phyloP scores from a whole-genome alignment of 1,140 invertebrate genomes.

The Euglossa dilemma region DNA sequence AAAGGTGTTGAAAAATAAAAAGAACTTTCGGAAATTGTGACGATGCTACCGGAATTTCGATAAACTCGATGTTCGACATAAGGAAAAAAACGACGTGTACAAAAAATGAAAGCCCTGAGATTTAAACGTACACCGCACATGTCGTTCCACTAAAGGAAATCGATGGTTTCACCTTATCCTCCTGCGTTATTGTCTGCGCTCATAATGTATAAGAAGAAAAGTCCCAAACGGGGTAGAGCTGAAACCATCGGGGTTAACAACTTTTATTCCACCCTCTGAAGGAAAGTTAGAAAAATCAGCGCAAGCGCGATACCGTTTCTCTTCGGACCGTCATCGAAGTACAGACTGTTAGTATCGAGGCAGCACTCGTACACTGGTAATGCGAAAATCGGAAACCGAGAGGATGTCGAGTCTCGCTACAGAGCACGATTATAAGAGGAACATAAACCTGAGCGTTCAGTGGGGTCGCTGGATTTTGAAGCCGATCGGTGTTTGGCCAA shows the following conservation, averaged over 20 bases:
- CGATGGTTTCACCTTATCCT: not conserved
- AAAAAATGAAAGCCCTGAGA: no score
- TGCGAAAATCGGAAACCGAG: not conserved
- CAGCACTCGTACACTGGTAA: not conserved
- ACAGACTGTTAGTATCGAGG: not conserved
- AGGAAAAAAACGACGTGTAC: no score
- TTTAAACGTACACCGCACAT: no score
- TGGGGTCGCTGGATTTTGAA: slow-evolving; percentile 28
- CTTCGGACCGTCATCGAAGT: no score
- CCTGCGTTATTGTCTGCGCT: no score
- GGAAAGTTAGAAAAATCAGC: not conserved
- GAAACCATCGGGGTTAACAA: not conserved
- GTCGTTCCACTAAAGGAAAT: not conserved
- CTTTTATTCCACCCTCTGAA: not conserved
- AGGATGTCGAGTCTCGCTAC: not conserved
- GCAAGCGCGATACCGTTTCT: slow-evolving; percentile 22
- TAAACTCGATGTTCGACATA: no score
- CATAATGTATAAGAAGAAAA: not conserved
- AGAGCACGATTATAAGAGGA: not conserved
- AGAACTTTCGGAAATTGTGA: no score
- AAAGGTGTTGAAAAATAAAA: not conserved
- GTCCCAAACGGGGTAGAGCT: not conserved
- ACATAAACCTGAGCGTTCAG: slow-evolving; percentile 24
- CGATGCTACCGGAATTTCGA: no score
- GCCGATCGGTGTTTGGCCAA: slow-evolving; percentile 39